Conservation (phyloP, 2,797 vertebrate species). For the Myripristis murdjan region DNA sequence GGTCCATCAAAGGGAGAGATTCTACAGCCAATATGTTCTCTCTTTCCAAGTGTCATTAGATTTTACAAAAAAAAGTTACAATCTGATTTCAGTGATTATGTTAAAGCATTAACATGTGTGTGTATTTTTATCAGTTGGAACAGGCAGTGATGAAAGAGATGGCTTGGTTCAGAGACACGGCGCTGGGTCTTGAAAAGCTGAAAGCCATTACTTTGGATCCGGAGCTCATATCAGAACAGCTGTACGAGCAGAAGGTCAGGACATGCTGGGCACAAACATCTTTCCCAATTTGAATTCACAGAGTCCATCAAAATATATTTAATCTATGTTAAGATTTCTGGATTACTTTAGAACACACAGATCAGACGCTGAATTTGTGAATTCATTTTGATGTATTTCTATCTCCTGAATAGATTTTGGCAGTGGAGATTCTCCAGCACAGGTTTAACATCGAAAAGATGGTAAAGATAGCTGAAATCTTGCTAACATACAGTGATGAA, state of each 20-base stretch:
- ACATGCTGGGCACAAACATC: neutral
- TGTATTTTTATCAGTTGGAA: slow-evolving; percentile 81
- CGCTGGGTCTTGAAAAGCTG: slow-evolving; percentile 80
- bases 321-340: neutral
- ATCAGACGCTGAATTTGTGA: neutral
- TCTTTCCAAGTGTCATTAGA: neutral
- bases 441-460: slow-evolving; percentile 90
- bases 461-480: slow-evolving; percentile 82
- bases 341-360: neutral
- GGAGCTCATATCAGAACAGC: slow-evolving; percentile 81
- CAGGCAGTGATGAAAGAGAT: slow-evolving; percentile 88
- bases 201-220: slow-evolving; percentile 82
- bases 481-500: slow-evolving; percentile 85
- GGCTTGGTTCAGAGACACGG: slow-evolving; percentile 78
- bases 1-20: neutral
- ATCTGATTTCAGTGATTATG: neutral
- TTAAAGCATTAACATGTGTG: neutral
- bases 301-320: neutral
- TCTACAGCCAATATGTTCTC: neutral
- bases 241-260: slow-evolving; percentile 90
- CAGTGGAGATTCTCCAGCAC: slow-evolving; percentile 91
- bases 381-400: slow-evolving; percentile 1
- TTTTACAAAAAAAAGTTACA: neutral
- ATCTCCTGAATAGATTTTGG: slow-evolving; percentile 82
- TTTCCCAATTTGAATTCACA: neutral